Evolutionary conservation across 2,888 invertebrate genomes (phyloP), one percentile per base, ranked within the genome.

Genomic region (Zaprionus bogoriensis): DNA sequence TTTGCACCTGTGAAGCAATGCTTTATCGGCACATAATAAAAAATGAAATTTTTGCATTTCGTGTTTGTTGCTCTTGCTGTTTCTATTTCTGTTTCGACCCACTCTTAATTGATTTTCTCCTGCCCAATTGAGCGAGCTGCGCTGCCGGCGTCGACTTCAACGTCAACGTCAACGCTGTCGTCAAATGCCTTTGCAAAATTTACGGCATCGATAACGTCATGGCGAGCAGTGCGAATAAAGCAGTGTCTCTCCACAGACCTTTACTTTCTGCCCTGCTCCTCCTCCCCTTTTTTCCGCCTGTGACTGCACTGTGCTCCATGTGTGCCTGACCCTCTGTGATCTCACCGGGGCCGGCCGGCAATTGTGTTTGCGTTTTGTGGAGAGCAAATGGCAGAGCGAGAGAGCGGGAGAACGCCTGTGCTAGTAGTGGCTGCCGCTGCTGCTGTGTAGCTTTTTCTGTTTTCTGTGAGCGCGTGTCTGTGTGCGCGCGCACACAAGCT

Each of bases 121-220:
- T 32, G 39, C 38, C 51, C 17, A 52, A 52, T 60, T 63, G 12
- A 63, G 22, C 25, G 17, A 63, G 36, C 50, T 41, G 50, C 58
- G 50, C 62, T 52, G 44, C 32, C 32, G 39, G 39, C 7, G 53
- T 48, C 48, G 30, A 36, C 46, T 42, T 28, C 52, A 42, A 52
- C 66, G 52, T 44, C 14, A 12, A n/a, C n/a, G n/a, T n/a, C n/a
- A 46, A 30, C 25, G 28, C 12, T 10, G 27, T 1, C 1, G n/a
- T 5, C 36, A 46, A 52, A 53, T 38, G 52, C 48, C 66, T 58
- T 25, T 42, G 66, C 42, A 68, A 68, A 53, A 54, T 67, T 74
- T 74, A 77, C 63, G 78, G 63, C 77, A 74, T 72, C 74, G 61
- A 74, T 74, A 77, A 77, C 81, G 77, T 81, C 77, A 77, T 74